These are phyloP conservation scores for Puntigrus tetrazona DNA, from an alignment of 2,113 vertebrate species.

Conservation along the genomic window DNA sequence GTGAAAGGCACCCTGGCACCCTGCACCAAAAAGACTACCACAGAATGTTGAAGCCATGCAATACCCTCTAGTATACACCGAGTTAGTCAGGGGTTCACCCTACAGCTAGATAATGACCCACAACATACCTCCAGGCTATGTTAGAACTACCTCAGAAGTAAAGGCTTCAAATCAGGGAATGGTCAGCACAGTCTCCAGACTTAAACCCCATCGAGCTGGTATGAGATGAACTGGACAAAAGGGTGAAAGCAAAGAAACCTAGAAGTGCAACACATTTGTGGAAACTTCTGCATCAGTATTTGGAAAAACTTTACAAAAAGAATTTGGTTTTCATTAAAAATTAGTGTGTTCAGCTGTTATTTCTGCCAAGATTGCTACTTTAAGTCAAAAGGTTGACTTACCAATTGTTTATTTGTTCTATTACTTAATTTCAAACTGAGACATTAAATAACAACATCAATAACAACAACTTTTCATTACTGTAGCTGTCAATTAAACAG, in stretches of 20 bases:
- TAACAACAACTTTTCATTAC: not conserved
- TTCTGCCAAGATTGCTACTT: not conserved
- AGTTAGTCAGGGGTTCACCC: not conserved
- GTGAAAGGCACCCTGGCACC: slow-evolving; percentile 24
- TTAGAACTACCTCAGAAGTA: slow-evolving; percentile 9
- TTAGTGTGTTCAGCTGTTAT: not conserved
- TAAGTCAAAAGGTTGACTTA: not conserved
- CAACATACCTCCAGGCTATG: slow-evolving; percentile 1
- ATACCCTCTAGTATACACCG: not conserved
- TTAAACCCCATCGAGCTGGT: not conserved
- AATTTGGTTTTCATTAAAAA: not conserved
- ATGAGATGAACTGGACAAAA: slow-evolving; percentile 18
- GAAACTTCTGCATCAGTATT: not conserved
- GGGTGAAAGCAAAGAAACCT: slow-evolving; percentile 20
- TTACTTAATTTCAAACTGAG: not conserved
- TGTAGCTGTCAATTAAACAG: not conserved
- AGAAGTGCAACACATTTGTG: slow-evolving; percentile 24
- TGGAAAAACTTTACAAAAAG: not conserved
- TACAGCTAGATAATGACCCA: slow-evolving; percentile 6
- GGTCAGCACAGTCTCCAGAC: not conserved
- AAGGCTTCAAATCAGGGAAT: slow-evolving; percentile 3
- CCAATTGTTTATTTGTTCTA: not conserved
- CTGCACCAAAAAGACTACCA: slow-evolving; percentile 17
- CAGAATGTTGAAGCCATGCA: slow-evolving; percentile 1
- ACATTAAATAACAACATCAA: not conserved